A percentile compares a stretch with the other conserved stretches of the same genome.
Evolutionary conservation across 2,888 invertebrate genomes (phyloP).

Genomic region (Timema cristinae): DNA sequence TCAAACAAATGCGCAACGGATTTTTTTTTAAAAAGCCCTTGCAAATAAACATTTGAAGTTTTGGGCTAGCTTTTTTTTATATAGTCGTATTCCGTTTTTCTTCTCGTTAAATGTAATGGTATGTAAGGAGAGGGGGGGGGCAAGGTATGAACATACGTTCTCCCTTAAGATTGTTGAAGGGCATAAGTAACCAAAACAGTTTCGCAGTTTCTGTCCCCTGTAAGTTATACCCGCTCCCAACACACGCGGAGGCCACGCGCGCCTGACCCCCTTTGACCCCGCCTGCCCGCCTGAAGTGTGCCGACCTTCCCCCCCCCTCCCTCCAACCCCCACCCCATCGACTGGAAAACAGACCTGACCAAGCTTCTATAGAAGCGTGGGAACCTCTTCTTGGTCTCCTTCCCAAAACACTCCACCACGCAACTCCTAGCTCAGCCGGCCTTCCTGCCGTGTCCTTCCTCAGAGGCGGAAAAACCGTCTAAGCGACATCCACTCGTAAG

Average conservation of each 20-base stretch:
- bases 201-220: slow-evolving; percentile 18
- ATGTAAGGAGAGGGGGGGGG: background rate
- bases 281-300: slow-evolving; percentile 29
- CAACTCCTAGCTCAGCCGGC: slow-evolving; percentile 24
- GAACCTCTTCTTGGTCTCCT: slow-evolving; percentile 30
- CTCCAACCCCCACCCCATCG: background rate
- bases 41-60: no score
- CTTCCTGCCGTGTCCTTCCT: background rate
- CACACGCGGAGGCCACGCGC: slow-evolving; percentile 26
- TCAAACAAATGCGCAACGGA: no score
- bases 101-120: background rate
- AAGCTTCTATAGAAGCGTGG: slow-evolving; percentile 30
- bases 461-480: slow-evolving; percentile 13
- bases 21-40: no score
- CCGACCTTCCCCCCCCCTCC: slow-evolving; percentile 15
- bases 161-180: no score
- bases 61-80: no score
- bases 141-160: background rate
- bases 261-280: slow-evolving; percentile 24
- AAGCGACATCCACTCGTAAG: slow-evolving; percentile 11
- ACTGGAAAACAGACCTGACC: slow-evolving; percentile 25
- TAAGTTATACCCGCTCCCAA: slow-evolving; percentile 17
- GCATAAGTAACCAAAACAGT: no score
- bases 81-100: no score
- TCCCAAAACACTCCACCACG: slow-evolving; percentile 33